Base-by-base conservation (phyloP, 2,797 vertebrate species). In the Poliocrania exsul region DNA sequence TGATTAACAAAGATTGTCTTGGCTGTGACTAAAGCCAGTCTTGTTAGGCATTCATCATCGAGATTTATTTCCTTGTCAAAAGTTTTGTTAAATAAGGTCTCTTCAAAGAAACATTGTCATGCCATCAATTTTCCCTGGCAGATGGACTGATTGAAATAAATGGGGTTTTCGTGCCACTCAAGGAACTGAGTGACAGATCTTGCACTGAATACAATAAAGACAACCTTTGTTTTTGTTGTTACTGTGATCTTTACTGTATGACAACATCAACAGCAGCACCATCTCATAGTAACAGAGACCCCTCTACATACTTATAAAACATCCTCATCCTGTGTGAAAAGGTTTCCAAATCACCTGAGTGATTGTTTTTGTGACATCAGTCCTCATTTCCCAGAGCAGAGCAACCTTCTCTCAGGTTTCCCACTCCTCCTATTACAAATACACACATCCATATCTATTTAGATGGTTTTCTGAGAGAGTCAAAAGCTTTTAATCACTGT, bases 1-100 rank as follows among this genome's bases (percentile, higher is more conserved):
- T 82, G 82, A 84, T 81, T 79, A 88, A 81, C 86, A 84, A 19
- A 92, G 51, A 49, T 70, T 73, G 66, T 73, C 72, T 62, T 88
- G 84, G 94, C 78, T 77, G 91, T 92, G 81, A 94, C 81, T 89
- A 67, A 89, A 78, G 86, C 53, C 42, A 73, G 0, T 70, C 78
- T 81, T 86, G 49, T 79, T 80, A 82, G 47, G 60, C 57, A 42
- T 92, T 90, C 70, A 42, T 94, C 83, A 90, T 16, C 53, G 37
- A 77, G 67, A 94, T 87, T 90, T 80, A 89, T 89, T 83, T 92
- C 46, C 71, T 90, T 83, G 74, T 92, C 83, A 81, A 74, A 94
- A 95, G 71, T 91, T 95, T 91, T 67, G 57, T 89, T 95, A 74
- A 94, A 87, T 71, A 87, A 85, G 42, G 46, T 54, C 93, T 91